phyloP scores from a whole-genome alignment of 1,140 invertebrate genomes.

The Caenorhabditis remanei region DNA sequence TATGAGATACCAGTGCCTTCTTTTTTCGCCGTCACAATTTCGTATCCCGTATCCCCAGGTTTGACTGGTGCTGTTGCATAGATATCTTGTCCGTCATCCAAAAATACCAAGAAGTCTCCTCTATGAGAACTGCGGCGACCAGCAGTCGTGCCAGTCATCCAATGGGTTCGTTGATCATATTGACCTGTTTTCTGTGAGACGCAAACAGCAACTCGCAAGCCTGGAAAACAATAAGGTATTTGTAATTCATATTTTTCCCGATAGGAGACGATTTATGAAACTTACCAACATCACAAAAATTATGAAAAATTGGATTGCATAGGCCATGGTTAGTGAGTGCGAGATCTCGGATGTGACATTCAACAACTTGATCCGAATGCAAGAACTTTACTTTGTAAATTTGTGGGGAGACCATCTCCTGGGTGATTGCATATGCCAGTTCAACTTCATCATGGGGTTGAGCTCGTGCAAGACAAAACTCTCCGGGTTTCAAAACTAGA shows the following conservation, averaged over 20 bases:
- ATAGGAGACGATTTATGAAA: neutral
- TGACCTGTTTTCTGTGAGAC: neutral
- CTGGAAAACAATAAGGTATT: neutral
- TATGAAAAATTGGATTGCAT: neutral
- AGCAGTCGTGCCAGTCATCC: constrained; percentile 37
- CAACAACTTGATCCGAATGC: neutral
- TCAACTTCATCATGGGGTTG: neutral
- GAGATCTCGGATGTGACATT: neutral
- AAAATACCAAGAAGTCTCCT: constrained; percentile 37
- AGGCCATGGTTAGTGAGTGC: neutral
- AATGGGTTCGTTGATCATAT: neutral
- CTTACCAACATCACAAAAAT: constrained; percentile 8
- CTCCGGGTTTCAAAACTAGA: neutral
- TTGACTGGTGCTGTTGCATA: constrained; percentile 6
- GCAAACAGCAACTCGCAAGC: neutral
- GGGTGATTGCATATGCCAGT: neutral
- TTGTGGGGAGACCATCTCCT: neutral
- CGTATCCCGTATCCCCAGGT: neutral
- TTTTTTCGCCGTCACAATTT: neutral
- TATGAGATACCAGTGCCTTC: neutral
- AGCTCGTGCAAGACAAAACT: constrained; percentile 12
- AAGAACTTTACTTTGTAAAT: neutral
- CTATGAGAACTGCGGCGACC: neutral
- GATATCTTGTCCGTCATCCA: constrained; percentile 9
- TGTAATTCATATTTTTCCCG: neutral